A percentile compares a stretch with the other conserved stretches of the same genome.
Evolutionary conservation across 2,888 invertebrate genomes (phyloP).

Genomic region (Hedychridium roseum): DNA sequence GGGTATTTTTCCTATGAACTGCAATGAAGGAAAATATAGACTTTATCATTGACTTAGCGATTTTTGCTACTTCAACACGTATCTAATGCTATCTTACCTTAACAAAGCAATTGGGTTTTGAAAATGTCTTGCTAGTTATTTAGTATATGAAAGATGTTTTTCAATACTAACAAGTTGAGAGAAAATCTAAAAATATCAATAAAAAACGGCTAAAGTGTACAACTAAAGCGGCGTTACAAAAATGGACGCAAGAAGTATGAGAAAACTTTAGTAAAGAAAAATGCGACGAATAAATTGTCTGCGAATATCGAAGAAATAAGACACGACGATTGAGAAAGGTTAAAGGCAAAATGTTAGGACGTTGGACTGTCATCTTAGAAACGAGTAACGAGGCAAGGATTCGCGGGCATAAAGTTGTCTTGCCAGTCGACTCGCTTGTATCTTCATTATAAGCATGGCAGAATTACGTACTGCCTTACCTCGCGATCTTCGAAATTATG

Average conservation of each 20-base stretch:
- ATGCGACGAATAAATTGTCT: not conserved
- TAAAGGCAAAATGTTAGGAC: slow-evolving; percentile 9
- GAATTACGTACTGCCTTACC: slow-evolving; percentile 56
- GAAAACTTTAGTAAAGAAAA: not conserved
- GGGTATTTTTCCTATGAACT: no score
- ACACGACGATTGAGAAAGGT: slow-evolving; percentile 1
- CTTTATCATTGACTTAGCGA: no score
- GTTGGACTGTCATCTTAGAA: slow-evolving; percentile 31
- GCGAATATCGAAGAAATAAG: slow-evolving; percentile 1
- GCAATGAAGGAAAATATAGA: no score
- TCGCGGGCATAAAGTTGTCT: slow-evolving; percentile 60
- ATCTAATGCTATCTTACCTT: no score
- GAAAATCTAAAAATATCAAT: no score
- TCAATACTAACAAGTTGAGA: no score
- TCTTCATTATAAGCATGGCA: slow-evolving; percentile 60
- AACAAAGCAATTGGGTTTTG: no score
- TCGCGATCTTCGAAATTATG: slow-evolving; percentile 54
- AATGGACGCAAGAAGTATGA: not conserved
- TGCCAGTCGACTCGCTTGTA: slow-evolving; percentile 58
- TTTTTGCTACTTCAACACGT: no score
- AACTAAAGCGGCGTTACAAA: no score
- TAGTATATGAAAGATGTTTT: no score
- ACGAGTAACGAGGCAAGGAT: slow-evolving; percentile 54
- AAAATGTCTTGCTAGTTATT: no score
- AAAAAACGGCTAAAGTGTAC: no score